phyloP scores from a whole-genome alignment of 2,113 vertebrate genomes.

The Paradisaea rubra region DNA sequence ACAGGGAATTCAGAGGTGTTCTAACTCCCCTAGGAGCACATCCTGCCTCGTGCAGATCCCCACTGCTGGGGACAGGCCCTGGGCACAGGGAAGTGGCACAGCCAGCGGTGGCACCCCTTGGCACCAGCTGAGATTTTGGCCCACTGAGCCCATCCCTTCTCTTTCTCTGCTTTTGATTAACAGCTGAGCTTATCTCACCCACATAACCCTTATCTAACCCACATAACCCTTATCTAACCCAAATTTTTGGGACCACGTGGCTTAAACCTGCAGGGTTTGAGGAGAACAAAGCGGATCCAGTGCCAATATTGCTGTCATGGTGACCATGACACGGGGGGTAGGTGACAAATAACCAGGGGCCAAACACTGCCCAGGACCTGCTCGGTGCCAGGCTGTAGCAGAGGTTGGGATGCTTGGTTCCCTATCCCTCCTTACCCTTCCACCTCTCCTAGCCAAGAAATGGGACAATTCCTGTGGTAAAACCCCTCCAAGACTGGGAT shows the following conservation, averaged over 20 bases:
- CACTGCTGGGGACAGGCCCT: neutral
- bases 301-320: neutral
- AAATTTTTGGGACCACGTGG: neutral
- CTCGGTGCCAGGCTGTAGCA: fast-evolving
- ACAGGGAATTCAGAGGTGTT: neutral
- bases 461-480: neutral
- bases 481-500: neutral
- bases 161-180: neutral
- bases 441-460: neutral
- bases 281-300: neutral
- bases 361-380: neutral
- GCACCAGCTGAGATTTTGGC: neutral
- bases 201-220: neutral
- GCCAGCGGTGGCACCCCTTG: neutral
- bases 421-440: neutral
- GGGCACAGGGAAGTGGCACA: neutral
- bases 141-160: neutral
- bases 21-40: neutral
- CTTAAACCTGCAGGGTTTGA: neutral
- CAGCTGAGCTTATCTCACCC: neutral
- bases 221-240: neutral
- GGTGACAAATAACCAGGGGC: neutral
- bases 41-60: neutral
- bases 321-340: neutral
- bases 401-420: fast-evolving